Percentiles rank a stretch among this genome's conserved stretches.
phyloP scores from a whole-genome alignment of 1,140 invertebrate genomes.

The Bombus ignitus region DNA sequence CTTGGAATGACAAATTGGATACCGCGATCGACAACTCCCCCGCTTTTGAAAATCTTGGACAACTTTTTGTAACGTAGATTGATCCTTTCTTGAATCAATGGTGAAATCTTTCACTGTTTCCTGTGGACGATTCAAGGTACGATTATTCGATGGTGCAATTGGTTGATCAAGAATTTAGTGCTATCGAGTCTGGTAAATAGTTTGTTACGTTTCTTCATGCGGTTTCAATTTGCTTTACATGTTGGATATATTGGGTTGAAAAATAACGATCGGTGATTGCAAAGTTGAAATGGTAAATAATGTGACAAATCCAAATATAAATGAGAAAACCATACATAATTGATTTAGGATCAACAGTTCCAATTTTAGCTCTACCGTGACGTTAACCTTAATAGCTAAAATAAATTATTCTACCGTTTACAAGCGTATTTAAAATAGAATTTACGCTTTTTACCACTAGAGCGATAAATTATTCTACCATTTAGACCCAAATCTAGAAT shows the following conservation, averaged over 20 bases:
- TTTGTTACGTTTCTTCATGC: neutral
- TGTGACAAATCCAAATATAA: neutral
- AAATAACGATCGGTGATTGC: neutral
- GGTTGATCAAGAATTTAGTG: neutral
- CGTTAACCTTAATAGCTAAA: neutral
- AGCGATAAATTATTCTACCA: neutral
- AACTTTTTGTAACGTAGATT: neutral
- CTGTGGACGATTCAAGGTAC: neutral
- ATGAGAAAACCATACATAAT: neutral
- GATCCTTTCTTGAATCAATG: neutral
- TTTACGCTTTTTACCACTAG: neutral
- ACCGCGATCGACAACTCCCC: constrained; percentile 18
- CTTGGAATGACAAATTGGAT: constrained; percentile 59
- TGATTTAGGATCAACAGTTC: neutral
- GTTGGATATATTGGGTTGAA: neutral
- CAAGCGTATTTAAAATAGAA: neutral
- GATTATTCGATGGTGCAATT: neutral
- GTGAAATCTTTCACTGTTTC: neutral
- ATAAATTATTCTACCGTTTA: neutral
- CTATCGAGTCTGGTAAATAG: neutral
- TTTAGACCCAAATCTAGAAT: neutral
- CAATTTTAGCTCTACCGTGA: neutral
- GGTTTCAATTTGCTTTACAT: too few species aligned
- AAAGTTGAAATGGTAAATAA: neutral
- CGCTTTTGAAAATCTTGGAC: constrained; percentile 4